Percentiles rank a stretch among this genome's conserved stretches.
Conservation (phyloP, 2,797 vertebrate species). For the Luscinia megarhynchos region DNA sequence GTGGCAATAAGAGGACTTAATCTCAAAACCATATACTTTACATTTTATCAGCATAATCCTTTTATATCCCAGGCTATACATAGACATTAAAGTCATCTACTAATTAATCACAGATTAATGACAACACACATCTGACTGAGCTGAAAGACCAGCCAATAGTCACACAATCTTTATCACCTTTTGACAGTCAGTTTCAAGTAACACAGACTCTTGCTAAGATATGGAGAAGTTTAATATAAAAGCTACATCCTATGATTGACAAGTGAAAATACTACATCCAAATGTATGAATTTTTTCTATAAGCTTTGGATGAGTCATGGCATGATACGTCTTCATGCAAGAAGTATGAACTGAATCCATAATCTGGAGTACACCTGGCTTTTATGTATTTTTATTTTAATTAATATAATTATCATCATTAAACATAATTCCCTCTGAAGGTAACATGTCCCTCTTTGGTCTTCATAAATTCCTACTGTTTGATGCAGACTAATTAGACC, state of each 20-base stretch:
- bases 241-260: not conserved
- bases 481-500: not conserved
- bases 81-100: slow-evolving; percentile 36
- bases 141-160: not conserved
- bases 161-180: not conserved
- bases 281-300: not conserved
- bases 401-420: not conserved
- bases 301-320: not conserved
- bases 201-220: not conserved
- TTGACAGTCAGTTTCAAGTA: not conserved
- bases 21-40: slow-evolving; percentile 15
- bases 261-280: not conserved
- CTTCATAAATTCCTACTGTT: not conserved
- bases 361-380: not conserved
- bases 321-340: not conserved
- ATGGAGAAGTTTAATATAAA: not conserved
- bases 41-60: not conserved
- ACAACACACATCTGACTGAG: not conserved
- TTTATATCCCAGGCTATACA: slow-evolving; percentile 26
- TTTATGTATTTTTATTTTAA: not conserved
- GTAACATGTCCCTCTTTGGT: not conserved
- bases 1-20: not conserved
- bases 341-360: not conserved
- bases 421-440: not conserved
- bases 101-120: slow-evolving; percentile 52